Evolutionary conservation across 2,888 invertebrate species (phyloP).

Genomic region (Mamestra brassicae): DNA sequence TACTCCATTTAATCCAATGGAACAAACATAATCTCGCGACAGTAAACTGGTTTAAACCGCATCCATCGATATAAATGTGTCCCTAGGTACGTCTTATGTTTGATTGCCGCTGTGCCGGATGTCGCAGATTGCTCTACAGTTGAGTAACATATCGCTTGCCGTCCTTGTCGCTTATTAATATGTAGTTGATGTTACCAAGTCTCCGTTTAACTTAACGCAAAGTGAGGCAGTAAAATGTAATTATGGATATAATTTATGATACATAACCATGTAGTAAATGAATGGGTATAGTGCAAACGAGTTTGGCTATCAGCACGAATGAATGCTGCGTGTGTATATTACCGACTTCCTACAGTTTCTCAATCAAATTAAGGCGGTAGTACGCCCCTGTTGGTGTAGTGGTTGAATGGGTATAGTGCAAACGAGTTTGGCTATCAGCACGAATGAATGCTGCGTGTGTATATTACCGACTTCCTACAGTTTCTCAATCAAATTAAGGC

Average conservation of each 20-base stretch:
- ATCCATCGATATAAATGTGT: neutral
- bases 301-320: neutral
- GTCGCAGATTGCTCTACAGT: constrained; percentile 51
- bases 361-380: no score
- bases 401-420: no score
- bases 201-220: constrained; percentile 25
- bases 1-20: constrained; percentile 9
- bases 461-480: no score
- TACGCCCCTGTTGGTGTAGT: no score
- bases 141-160: constrained; percentile 26
- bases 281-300: neutral
- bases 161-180: constrained; percentile 48
- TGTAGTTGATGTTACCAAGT: constrained; percentile 14
- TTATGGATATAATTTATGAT: neutral
- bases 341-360: no score
- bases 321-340: neutral
- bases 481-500: neutral
- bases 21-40: neutral
- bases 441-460: no score
- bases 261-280: constrained; percentile 7
- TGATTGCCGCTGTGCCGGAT: constrained; percentile 45
- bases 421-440: no score
- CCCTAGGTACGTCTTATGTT: constrained; percentile 15
- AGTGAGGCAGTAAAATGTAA: constrained; percentile 18
- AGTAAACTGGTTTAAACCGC: constrained; percentile 13